Conservation (phyloP, 1,140 invertebrate genomes). For the Harlomillsia oculata region DNA sequence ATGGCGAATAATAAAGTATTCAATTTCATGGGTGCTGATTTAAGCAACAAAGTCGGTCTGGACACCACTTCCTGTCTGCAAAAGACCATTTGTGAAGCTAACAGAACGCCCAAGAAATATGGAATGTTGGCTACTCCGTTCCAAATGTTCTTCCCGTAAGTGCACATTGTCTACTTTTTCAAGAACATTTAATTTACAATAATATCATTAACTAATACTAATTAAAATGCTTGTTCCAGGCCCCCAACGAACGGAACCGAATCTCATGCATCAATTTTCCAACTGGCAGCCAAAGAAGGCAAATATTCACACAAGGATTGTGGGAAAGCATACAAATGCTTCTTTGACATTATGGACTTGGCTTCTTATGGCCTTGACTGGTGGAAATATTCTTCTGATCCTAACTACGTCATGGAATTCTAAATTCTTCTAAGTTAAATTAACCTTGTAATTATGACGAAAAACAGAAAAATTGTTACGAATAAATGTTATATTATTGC, state of each 20-base stretch:
- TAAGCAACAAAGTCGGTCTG: conserved; percentile 28
- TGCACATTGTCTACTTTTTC: too few relatives aligned
- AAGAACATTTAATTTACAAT: background rate
- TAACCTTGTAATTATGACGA: background rate
- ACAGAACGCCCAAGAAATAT: conserved; percentile 22
- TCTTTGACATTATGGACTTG: conserved; percentile 28
- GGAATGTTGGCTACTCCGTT: conserved; percentile 26
- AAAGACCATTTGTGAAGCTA: conserved; percentile 31
- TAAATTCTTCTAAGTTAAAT: conserved; percentile 5
- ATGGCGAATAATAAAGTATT: conserved; percentile 29
- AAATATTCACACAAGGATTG: conserved; percentile 29
- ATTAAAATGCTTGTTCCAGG: background rate
- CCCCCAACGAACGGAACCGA: conserved; percentile 21
- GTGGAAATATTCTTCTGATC: conserved; percentile 26
- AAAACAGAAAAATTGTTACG: background rate
- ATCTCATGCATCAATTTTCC: conserved; percentile 13
- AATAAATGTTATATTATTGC: background rate
- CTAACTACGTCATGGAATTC: conserved; percentile 19
- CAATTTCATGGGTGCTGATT: conserved; percentile 30
- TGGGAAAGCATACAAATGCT: conserved; percentile 19
- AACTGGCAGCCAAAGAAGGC: conserved; percentile 27
- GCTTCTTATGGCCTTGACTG: conserved; percentile 18
- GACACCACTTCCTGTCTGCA: conserved; percentile 26
- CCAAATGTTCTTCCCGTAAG: conserved; percentile 33
- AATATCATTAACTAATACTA: background rate